phyloP scores from a whole-genome alignment of 2,888 invertebrate species.

The Meloe dianella region DNA sequence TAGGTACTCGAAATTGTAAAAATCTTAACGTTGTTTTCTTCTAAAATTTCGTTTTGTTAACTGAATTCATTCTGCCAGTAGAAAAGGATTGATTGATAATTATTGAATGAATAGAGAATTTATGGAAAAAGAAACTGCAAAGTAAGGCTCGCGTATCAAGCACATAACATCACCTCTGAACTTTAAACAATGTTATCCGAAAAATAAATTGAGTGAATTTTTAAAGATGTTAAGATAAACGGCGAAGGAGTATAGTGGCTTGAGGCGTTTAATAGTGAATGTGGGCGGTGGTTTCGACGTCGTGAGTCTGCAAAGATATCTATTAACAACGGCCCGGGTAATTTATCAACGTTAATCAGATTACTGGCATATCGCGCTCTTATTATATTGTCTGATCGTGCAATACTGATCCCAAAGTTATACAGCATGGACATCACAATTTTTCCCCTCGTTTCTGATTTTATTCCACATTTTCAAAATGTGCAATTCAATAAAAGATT shows the following conservation, averaged over 20 bases:
- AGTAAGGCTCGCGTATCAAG: neutral
- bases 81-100: slow-evolving; percentile 3
- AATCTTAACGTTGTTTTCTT: neutral
- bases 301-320: slow-evolving; percentile 56
- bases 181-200: slow-evolving; percentile 36
- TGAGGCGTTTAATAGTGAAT: slow-evolving; percentile 39
- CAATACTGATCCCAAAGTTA: slow-evolving; percentile 49
- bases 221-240: slow-evolving; percentile 36
- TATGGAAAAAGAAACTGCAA: neutral
- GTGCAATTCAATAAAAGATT: neutral
- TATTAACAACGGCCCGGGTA: slow-evolving; percentile 54
- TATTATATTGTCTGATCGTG: slow-evolving; percentile 53
- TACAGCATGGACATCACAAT: slow-evolving; percentile 37
- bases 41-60: neutral
- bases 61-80: neutral
- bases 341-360: slow-evolving; percentile 57
- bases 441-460: neutral
- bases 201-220: slow-evolving; percentile 39
- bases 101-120: neutral
- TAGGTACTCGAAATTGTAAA: neutral
- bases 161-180: slow-evolving; percentile 28
- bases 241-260: slow-evolving; percentile 34
- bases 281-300: slow-evolving; percentile 44
- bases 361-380: slow-evolving; percentile 53
- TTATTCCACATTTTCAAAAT: neutral